phyloP scores from a whole-genome alignment of 1,140 invertebrate species.

The Maniola jurtina region DNA sequence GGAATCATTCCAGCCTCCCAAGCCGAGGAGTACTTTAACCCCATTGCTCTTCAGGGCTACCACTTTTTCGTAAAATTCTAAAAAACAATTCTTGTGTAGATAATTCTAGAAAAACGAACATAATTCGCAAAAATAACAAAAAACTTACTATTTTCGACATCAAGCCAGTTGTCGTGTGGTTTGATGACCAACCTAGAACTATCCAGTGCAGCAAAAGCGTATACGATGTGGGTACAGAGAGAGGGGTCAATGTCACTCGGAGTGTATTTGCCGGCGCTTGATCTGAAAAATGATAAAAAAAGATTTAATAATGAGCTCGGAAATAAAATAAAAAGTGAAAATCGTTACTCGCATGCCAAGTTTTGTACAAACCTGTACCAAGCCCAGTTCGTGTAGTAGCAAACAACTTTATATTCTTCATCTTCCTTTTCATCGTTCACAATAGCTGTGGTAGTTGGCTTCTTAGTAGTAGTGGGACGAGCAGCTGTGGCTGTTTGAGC shows the following conservation, averaged over 20 bases:
- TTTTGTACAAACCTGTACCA: conserved; percentile 83
- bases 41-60: conserved; percentile 86
- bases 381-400: conserved; percentile 97
- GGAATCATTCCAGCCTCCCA: conserved; percentile 95
- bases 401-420: conserved; percentile 86
- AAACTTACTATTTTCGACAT: conserved; percentile 89
- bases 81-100: conserved; percentile 20
- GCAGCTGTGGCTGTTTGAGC: conserved; percentile 14
- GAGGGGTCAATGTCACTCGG: conserved; percentile 91
- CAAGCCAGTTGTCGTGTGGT: conserved; percentile 91
- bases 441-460: conserved; percentile 28
- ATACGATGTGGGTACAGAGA: conserved; percentile 94
- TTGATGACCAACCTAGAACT: conserved; percentile 87
- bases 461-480: conserved; percentile 24
- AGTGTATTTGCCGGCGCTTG: conserved; percentile 88
- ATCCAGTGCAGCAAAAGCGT: conserved; percentile 94
- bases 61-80: conserved; percentile 92
- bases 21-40: conserved; percentile 89
- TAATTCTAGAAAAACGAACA: not conserved
- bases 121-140: conserved; percentile 4
- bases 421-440: conserved; percentile 49
- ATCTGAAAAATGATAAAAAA: conserved; percentile 59
- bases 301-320: not conserved
- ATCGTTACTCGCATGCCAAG: not conserved
- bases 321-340: not conserved